A percentile compares a stretch with the other conserved stretches of the same genome.
These are phyloP conservation scores for Pseudorasbora parva DNA, from an alignment of 2,113 vertebrate species.

Conservation along the genomic window DNA sequence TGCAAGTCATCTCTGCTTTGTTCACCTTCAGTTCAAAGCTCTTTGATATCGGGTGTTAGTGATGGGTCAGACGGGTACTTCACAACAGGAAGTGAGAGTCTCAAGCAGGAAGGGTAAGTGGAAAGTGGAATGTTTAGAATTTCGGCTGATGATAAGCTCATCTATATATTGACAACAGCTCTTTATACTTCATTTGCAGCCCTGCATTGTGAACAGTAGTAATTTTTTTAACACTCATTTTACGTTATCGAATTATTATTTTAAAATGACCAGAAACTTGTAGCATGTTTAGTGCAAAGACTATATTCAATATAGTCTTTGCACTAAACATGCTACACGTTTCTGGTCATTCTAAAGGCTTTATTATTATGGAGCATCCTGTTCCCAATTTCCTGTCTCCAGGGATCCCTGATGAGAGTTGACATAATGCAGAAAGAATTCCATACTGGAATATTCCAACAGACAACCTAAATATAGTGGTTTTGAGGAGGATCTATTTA, in stretches of 20 bases:
- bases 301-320: not conserved
- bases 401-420: constrained; percentile 29
- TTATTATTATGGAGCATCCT: constrained; percentile 41
- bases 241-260: not conserved
- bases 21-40: constrained; percentile 3
- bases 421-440: constrained; percentile 20
- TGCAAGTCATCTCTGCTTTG: not conserved
- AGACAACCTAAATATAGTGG: constrained; percentile 24
- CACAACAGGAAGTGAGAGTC: constrained; percentile 39
- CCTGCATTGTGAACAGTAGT: not conserved
- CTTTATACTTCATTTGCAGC: not conserved
- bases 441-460: constrained; percentile 27
- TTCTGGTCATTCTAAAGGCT: not conserved
- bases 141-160: not conserved
- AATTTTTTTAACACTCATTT: not conserved
- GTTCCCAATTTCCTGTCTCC: constrained; percentile 51
- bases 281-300: not conserved
- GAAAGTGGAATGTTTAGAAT: not conserved
- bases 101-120: constrained; percentile 22
- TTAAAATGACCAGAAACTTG: not conserved
- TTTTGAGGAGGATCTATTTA: not conserved
- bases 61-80: not conserved
- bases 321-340: not conserved
- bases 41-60: constrained; percentile 23
- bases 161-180: not conserved